These are phyloP conservation scores for Drosophila hawaiiensis DNA, from an alignment of 2,888 invertebrate genomes.

Conservation along the genomic window DNA sequence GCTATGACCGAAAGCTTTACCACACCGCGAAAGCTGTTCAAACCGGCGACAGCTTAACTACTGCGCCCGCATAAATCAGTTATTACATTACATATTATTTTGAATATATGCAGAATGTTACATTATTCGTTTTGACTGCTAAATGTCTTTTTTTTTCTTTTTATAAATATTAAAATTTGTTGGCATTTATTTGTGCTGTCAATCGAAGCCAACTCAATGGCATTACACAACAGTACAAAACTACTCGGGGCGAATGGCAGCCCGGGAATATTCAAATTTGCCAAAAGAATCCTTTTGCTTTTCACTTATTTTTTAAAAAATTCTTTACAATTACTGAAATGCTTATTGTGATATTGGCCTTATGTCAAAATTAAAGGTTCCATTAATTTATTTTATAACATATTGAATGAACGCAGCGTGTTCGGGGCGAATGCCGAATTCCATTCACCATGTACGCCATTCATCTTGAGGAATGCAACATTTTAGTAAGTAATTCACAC, in stretches of 20 bases:
- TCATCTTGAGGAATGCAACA: not conserved
- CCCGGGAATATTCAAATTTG: slow-evolving; percentile 9
- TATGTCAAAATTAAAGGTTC: too few species aligned
- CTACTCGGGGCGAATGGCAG: not conserved
- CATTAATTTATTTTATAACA: not conserved
- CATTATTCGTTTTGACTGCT: not conserved
- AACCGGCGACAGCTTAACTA: not conserved
- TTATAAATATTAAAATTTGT: not conserved
- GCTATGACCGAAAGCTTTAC: slow-evolving; percentile 27
- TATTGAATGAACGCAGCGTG: not conserved
- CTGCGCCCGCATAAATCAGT: not conserved
- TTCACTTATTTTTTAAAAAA: not conserved
- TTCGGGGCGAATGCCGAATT: not conserved
- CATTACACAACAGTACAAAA: slow-evolving; percentile 12
- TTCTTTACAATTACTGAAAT: not conserved
- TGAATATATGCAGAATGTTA: not conserved
- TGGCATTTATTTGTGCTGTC: not conserved
- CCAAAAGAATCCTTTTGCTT: not conserved
- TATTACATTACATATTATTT: slow-evolving; percentile 1
- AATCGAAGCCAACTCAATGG: not conserved
- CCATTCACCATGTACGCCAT: not conserved
- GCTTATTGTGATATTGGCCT: not conserved
- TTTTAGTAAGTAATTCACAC: not conserved
- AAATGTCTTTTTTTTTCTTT: not conserved
- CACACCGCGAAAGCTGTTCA: slow-evolving; percentile 38